A percentile compares a stretch with the other conserved stretches of the same genome.
phyloP scores from a whole-genome alignment of 1,140 invertebrate species.

The Drosophila pseudoananassae region DNA sequence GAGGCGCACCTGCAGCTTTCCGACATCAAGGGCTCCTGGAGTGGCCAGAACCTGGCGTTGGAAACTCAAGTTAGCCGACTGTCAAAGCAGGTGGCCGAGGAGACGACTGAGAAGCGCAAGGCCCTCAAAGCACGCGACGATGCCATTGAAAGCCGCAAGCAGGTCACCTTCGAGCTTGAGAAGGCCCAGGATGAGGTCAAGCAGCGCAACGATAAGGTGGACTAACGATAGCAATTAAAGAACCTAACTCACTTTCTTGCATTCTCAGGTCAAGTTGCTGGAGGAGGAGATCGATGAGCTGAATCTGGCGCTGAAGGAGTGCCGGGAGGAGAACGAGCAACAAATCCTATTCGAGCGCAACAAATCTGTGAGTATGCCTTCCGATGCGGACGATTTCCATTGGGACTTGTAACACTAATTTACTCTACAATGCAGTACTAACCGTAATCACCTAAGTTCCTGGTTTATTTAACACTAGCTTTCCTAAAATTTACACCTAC shows the following conservation, averaged over 20 bases:
- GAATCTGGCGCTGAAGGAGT: slow-evolving; percentile 86
- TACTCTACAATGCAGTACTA: slow-evolving; percentile 25
- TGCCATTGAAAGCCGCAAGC: slow-evolving; percentile 87
- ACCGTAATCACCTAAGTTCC: slow-evolving; percentile 21
- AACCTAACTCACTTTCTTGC: background rate
- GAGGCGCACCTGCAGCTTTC: slow-evolving; percentile 93
- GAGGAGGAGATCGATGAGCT: slow-evolving; percentile 88
- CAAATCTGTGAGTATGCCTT: slow-evolving; percentile 88
- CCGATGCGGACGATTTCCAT: slow-evolving; percentile 65
- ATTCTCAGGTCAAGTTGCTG: slow-evolving; percentile 85
- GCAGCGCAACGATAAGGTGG: slow-evolving; percentile 89
- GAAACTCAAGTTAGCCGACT: slow-evolving; percentile 92
- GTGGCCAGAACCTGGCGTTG: slow-evolving; percentile 92
- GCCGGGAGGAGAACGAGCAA: slow-evolving; percentile 87
- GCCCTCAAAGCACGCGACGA: slow-evolving; percentile 89
- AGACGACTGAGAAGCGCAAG: slow-evolving; percentile 90
- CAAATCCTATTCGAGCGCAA: slow-evolving; percentile 87
- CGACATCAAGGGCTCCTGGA: slow-evolving; percentile 95
- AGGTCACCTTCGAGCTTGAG: slow-evolving; percentile 88
- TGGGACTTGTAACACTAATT: slow-evolving; percentile 56
- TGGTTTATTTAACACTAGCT: slow-evolving; percentile 23
- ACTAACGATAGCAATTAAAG: background rate
- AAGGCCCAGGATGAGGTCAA: slow-evolving; percentile 88
- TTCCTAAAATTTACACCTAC: slow-evolving; percentile 18
- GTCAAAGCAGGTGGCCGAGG: slow-evolving; percentile 91